Conservation (phyloP, 2,113 vertebrate species). For the Trochalopteron elliotii region DNA sequence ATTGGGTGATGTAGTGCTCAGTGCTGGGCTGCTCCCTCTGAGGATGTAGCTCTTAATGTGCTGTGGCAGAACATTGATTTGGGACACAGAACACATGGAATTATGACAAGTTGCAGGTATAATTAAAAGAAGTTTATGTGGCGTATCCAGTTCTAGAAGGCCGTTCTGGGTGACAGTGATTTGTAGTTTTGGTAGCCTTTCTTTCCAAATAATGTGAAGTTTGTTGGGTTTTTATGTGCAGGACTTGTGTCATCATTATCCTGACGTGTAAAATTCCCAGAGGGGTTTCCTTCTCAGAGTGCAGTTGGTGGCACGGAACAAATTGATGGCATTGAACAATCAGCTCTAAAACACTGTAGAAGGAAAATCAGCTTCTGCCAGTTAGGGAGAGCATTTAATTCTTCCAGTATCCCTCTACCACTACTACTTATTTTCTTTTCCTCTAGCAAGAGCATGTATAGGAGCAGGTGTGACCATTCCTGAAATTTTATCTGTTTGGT, state of each 20-base stretch:
- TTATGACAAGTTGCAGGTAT: conserved; percentile 16
- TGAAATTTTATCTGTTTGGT: not conserved
- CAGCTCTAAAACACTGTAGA: not conserved
- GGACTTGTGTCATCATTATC: not conserved
- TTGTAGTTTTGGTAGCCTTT: not conserved
- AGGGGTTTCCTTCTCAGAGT: not conserved
- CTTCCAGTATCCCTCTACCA: not conserved
- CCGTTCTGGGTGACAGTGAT: not conserved
- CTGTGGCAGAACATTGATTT: conserved; percentile 13
- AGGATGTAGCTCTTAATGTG: not conserved
- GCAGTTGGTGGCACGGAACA: not conserved
- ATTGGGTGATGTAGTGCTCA: not conserved
- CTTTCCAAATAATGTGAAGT: not conserved
- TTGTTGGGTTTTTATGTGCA: not conserved
- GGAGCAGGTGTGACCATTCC: not conserved
- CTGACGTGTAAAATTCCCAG: not conserved
- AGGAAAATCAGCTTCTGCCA: not conserved
- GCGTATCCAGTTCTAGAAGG: not conserved
- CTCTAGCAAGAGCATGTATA: not conserved
- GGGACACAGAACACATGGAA: not conserved
- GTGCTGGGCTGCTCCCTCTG: not conserved
- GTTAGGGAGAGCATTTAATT: not conserved
- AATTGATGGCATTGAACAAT: not conserved
- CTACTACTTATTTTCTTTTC: not conserved
- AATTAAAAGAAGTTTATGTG: conserved; percentile 12